Conservation (phyloP, 1,140 invertebrate species). For the Megalopta genalis region DNA sequence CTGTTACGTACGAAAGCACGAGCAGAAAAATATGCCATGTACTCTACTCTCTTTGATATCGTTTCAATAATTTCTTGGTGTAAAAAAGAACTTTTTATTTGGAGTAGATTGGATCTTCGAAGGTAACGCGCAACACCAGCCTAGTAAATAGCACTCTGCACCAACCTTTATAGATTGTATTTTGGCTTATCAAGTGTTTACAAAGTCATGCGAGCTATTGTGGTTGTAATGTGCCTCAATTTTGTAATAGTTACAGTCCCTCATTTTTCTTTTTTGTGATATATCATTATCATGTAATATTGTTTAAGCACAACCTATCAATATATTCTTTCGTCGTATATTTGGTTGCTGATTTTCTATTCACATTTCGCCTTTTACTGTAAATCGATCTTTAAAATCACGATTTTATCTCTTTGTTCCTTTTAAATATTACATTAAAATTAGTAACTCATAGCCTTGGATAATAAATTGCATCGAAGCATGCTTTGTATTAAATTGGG, state of each 20-base stretch:
- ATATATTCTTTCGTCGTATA: conserved; percentile 10
- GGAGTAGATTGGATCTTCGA: conserved; percentile 19
- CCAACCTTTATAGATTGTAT: conserved; percentile 31
- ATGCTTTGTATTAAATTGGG: not conserved
- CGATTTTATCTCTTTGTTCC: not conserved
- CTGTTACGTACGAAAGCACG: conserved; percentile 37
- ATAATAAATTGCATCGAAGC: conserved; percentile 23
- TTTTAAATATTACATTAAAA: conserved; percentile 2
- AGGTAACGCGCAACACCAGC: conserved; percentile 2
- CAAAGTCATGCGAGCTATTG: conserved; percentile 35
- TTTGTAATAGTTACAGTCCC: conserved; percentile 29
- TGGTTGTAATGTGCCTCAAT: conserved; percentile 41
- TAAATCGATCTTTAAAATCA: conserved; percentile 22
- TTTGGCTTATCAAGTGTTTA: conserved; percentile 34
- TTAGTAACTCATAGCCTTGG: conserved; percentile 26
- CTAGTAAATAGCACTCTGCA: conserved; percentile 4
- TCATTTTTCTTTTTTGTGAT: conserved; percentile 4
- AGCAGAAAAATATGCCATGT: conserved; percentile 56
- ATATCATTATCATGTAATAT: conserved; percentile 1
- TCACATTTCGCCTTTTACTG: conserved; percentile 8
- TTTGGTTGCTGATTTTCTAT: conserved; percentile 10
- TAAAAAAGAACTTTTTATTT: conserved; percentile 46
- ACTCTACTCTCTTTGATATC: conserved; percentile 30
- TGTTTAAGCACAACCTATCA: conserved; percentile 23
- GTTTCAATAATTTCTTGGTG: conserved; percentile 38